phyloP scores from a whole-genome alignment of 2,113 vertebrate species.

The Elachura formosa region DNA sequence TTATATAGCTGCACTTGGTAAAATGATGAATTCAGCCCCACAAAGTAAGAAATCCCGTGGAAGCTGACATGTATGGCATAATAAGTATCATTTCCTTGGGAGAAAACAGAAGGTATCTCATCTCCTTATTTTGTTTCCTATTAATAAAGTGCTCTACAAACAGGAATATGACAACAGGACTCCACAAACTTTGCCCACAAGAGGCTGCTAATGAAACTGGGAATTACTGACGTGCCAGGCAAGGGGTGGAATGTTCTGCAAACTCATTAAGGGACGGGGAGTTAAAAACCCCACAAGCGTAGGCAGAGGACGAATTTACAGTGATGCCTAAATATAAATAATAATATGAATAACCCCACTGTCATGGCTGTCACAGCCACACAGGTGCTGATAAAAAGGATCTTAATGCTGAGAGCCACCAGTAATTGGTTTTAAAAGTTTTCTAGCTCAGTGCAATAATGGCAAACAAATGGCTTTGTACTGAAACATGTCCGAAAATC shows the following conservation, averaged over 20 bases:
- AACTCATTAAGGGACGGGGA: neutral
- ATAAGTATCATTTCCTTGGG: neutral
- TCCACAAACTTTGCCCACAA: neutral
- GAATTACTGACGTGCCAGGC: neutral
- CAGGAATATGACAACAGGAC: neutral
- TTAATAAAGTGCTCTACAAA: neutral
- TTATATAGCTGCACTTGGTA: neutral
- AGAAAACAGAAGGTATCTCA: neutral
- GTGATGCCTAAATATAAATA: neutral
- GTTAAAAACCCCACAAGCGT: neutral
- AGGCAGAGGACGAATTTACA: neutral
- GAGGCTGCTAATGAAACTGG: neutral
- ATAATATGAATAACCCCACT: neutral
- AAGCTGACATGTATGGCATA: neutral
- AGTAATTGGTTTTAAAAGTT: neutral
- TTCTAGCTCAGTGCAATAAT: neutral
- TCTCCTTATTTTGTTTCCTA: neutral
- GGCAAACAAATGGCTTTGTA: neutral
- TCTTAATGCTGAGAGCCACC: neutral
- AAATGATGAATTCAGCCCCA: neutral
- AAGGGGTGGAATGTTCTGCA: neutral
- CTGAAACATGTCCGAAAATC: accelerated
- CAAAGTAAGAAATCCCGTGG: neutral
- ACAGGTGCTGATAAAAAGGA: neutral
- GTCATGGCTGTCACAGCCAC: neutral